Evolutionary conservation across 2,113 vertebrate genomes (phyloP).

Genomic region (Illadopsis cleaveri): DNA sequence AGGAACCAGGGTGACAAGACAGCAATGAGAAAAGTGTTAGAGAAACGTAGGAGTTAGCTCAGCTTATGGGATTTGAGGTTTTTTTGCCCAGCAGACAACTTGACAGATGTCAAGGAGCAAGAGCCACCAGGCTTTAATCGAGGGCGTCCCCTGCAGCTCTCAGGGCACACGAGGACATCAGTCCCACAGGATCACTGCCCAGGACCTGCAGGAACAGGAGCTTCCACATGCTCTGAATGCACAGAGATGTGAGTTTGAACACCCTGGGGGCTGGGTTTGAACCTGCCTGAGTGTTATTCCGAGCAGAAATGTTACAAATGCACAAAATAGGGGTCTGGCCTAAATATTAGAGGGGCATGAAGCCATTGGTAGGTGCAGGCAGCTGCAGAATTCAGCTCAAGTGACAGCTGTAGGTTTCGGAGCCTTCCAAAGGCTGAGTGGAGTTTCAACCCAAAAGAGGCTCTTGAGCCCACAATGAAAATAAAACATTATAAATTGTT

Average conservation of each 20-base stretch:
- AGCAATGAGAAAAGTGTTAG: constrained; percentile 40
- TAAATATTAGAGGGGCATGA: neutral
- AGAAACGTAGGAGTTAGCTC: neutral
- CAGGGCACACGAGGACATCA: neutral
- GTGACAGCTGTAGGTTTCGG: neutral
- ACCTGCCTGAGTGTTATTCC: neutral
- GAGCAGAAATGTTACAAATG: neutral
- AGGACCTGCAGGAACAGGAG: neutral
- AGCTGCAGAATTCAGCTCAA: neutral
- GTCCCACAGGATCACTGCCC: rapidly evolving
- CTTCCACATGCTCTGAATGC: neutral
- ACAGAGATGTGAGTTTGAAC: neutral
- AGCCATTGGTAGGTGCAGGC: neutral
- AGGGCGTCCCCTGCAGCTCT: neutral
- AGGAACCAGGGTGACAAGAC: neutral
- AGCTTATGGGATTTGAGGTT: neutral
- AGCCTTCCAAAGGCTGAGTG: neutral
- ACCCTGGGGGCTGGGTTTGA: neutral
- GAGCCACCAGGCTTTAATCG: rapidly evolving
- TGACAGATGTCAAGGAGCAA: neutral
- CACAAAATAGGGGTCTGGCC: neutral
- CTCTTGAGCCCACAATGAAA: neutral
- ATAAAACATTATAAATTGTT: neutral
- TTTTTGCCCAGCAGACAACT: neutral
- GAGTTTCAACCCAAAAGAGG: neutral